Evolutionary conservation across 2,797 vertebrate species (phyloP), one percentile per base, ranked within the genome.

Genomic region (Martes flavigula): DNA sequence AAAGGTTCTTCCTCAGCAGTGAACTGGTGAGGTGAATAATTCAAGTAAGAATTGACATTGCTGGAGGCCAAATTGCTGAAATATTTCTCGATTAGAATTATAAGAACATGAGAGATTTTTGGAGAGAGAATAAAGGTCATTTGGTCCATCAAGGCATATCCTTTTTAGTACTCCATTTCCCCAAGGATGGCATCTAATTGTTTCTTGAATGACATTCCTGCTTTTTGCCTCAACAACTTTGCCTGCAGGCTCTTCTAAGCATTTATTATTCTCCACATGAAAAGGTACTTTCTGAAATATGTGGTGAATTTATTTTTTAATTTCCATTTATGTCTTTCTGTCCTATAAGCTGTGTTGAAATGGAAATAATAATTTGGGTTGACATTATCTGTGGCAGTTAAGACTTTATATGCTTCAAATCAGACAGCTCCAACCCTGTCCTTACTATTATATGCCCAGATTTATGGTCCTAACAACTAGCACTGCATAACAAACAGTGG

Each of bases 61-160:
- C 98, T 98, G 95, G 97, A 99, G 98, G 98, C 97, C 93, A 98
- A 98, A 98, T 97, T 97, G 94, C 93, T 98, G 97, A 99, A 98
- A 97, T 98, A 98, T 96, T 98, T 97, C 98, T 98, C 68, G 64
- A 90, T 97, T 62, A 98, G 97, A 98, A 97, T 98, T 98, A 97
- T 96, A 98, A 97, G 96, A 98, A 97, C 91, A 97, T 46, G 83
- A 98, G 94, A 98, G 96, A 98, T 96, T 98, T 99, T 98, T 97
- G 72, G 95, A 98, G 94, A 98, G 96, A 97, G 93, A 98, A 98
- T 98, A 98, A 99, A 99, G 98, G 98, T 98, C 98, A 99, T 98
- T 98, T 98, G 94, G 98, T 98, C 98, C 97, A 98, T 98, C 96
- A 98, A 98, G 98, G 91, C 90, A 89, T 91, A 98, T 97, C 96